Percentiles rank a stretch among this genome's conserved stretches.
These are phyloP conservation scores for Bufotes viridis DNA, from an alignment of 2,797 vertebrate species.

Conservation along the genomic window DNA sequence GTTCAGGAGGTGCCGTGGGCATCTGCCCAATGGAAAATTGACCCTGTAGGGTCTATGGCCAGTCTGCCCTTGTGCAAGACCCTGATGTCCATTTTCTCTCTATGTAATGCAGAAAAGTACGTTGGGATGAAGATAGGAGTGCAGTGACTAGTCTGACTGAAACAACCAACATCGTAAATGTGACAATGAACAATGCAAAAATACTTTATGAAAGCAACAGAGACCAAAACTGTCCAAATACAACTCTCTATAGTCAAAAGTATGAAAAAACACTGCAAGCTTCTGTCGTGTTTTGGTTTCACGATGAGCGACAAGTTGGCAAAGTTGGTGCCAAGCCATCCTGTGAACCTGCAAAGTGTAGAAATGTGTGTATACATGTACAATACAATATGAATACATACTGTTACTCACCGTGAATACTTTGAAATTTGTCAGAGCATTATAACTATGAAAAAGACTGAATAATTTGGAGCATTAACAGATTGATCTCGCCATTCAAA, in stretches of 20 bases:
- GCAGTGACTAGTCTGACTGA: neutral
- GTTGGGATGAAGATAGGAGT: neutral
- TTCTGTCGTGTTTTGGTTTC: neutral
- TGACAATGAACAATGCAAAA: neutral
- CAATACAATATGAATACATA: constrained; percentile 20
- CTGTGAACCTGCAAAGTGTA: neutral
- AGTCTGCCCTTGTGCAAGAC: no score
- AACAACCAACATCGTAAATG: neutral
- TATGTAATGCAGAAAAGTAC: neutral
- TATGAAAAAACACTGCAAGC: neutral
- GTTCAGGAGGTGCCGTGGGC: no score
- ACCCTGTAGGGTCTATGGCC: no score
- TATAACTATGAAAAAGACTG: constrained; percentile 63
- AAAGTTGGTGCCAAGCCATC: neutral
- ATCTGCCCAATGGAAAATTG: no score
- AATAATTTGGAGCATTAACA: constrained; percentile 23
- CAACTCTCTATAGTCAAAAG: neutral
- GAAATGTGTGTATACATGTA: constrained; percentile 5
- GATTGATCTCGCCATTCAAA: constrained; percentile 32
- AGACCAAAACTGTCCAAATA: neutral
- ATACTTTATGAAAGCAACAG: neutral
- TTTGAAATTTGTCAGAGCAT: constrained; percentile 62
- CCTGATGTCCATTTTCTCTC: no score
- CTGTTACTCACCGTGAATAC: constrained; percentile 60
- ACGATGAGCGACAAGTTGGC: neutral